phyloP scores from a whole-genome alignment of 1,140 invertebrate genomes.

The Penaeus vannamei region DNA sequence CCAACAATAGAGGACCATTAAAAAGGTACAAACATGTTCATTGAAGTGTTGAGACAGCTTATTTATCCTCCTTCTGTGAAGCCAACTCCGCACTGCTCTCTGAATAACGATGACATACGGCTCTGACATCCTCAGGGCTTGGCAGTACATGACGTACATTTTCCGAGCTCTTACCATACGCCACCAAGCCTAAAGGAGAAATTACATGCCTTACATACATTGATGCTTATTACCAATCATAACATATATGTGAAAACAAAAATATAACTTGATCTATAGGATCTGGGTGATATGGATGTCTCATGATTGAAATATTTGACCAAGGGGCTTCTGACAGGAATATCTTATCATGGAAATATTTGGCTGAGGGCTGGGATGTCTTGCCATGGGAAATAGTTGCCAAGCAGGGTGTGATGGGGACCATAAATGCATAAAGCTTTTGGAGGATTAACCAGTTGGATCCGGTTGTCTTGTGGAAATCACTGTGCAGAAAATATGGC shows the following conservation, averaged over 20 bases:
- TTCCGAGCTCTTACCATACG: conserved; percentile 74
- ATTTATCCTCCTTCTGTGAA: conserved; percentile 43
- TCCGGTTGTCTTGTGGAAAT: too few species aligned
- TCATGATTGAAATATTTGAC: too few species aligned
- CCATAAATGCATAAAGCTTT: too few species aligned
- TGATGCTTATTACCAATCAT: neutral
- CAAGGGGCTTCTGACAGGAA: too few species aligned
- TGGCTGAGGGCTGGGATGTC: too few species aligned
- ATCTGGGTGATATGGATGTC: too few species aligned
- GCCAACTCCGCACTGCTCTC: conserved; percentile 43
- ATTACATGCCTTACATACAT: neutral
- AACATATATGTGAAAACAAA: neutral
- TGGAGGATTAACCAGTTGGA: too few species aligned
- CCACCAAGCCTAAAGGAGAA: conserved; percentile 78
- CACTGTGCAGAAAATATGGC: too few species aligned
- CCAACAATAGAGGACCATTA: neutral
- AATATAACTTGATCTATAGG: too few species aligned
- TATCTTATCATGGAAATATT: too few species aligned
- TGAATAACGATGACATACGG: conserved; percentile 53
- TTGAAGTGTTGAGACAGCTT: conserved; percentile 73
- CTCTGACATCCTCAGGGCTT: conserved; percentile 39
- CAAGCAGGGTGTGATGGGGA: too few species aligned
- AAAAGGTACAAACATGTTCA: conserved; percentile 72
- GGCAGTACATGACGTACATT: conserved; percentile 72
- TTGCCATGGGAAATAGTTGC: too few species aligned